Percentiles rank a stretch among this genome's conserved stretches.
Evolutionary conservation across 2,797 vertebrate genomes (phyloP).

Genomic region (Florisuga fusca): DNA sequence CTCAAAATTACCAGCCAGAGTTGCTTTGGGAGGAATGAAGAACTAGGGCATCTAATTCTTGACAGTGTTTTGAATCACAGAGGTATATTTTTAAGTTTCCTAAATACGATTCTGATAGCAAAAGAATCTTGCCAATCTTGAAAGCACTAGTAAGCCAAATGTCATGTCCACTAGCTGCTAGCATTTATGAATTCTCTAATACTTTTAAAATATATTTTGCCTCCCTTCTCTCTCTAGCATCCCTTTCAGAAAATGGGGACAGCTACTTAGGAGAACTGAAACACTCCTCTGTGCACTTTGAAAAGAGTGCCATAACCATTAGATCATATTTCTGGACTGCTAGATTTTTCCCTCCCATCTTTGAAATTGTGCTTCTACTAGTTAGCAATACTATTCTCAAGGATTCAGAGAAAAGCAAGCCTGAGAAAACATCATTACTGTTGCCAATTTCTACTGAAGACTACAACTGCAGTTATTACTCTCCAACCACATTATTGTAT

Average conservation of each 20-base stretch:
- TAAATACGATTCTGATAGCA: not conserved
- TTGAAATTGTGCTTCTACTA: not conserved
- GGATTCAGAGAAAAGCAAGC: not conserved
- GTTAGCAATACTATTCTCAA: not conserved
- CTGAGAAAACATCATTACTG: not conserved
- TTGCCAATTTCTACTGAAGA: not conserved
- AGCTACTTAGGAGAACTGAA: not conserved
- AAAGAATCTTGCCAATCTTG: not conserved
- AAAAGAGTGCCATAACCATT: not conserved
- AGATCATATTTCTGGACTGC: not conserved
- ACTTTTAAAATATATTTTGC: not conserved
- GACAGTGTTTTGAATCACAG: not conserved
- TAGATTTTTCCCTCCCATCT: not conserved
- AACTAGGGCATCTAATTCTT: not conserved
- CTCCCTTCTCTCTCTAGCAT: not conserved
- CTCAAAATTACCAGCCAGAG: not conserved
- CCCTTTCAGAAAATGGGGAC: not conserved
- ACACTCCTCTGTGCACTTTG: not conserved
- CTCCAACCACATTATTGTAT: not conserved
- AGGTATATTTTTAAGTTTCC: not conserved
- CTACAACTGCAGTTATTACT: not conserved
- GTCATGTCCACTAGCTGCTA: not conserved
- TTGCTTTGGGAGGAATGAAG: not conserved
- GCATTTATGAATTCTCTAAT: not conserved
- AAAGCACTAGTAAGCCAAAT: constrained; percentile 5